These are phyloP conservation scores for Parnassius mnemosyne DNA, from an alignment of 2,888 invertebrate genomes.

Conservation along the genomic window DNA sequence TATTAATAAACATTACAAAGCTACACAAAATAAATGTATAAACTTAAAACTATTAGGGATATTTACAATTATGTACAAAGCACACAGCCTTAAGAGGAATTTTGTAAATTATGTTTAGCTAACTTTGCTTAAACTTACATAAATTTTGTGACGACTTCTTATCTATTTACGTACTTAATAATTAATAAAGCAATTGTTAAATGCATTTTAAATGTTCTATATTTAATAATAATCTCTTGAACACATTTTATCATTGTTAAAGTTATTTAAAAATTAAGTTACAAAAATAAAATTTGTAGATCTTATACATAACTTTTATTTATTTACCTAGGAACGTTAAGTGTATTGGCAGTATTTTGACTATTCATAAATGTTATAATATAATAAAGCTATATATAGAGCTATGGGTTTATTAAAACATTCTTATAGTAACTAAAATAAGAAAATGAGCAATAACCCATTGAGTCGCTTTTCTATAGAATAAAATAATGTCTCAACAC, in stretches of 20 bases:
- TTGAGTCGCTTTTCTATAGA: not conserved
- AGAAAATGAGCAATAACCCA: conserved; percentile 5
- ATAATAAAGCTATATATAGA: too few species aligned
- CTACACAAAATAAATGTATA: too few species aligned
- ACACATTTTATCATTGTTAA: not conserved
- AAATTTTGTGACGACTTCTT: conserved; percentile 58
- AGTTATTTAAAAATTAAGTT: not conserved
- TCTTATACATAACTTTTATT: not conserved
- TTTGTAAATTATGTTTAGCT: conserved; percentile 47
- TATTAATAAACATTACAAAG: too few species aligned
- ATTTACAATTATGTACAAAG: conserved; percentile 69
- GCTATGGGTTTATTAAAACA: too few species aligned
- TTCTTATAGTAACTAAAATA: too few species aligned
- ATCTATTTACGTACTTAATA: conserved; percentile 37
- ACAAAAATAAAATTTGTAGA: conserved; percentile 7
- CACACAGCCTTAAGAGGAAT: conserved; percentile 66
- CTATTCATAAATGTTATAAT: conserved; percentile 4
- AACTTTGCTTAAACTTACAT: conserved; percentile 38
- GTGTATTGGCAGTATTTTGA: conserved; percentile 24
- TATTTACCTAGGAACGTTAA: conserved; percentile 20
- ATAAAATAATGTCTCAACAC: too few species aligned
- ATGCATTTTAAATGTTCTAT: conserved; percentile 29
- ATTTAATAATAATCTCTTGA: conserved; percentile 2
- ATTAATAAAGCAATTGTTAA: conserved; percentile 20
- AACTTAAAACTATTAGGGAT: conserved; percentile 33